These are phyloP conservation scores for Acrocephalus kingi DNA, from an alignment of 2,113 vertebrate genomes.

Conservation along the genomic window DNA sequence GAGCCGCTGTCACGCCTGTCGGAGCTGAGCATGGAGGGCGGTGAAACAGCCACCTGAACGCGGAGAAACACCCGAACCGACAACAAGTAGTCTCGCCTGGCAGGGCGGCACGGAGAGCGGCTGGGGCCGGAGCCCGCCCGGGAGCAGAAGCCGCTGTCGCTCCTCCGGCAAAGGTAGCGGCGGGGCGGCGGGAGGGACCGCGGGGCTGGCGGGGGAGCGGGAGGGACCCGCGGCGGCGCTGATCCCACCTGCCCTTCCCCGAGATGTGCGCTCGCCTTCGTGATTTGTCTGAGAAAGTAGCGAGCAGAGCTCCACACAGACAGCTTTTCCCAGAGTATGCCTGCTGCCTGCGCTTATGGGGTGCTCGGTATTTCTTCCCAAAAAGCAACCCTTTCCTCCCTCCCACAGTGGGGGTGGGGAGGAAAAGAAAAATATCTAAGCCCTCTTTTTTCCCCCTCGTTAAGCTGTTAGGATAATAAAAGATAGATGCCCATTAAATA, in stretches of 20 bases:
- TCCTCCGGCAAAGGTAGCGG: conserved; percentile 64
- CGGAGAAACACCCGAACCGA: background rate
- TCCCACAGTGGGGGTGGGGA: background rate
- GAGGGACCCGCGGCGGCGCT: background rate
- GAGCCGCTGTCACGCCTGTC: background rate
- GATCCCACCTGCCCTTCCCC: background rate
- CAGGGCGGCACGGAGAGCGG: background rate
- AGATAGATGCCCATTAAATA: conserved; percentile 42
- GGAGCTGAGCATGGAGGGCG: conserved; percentile 10
- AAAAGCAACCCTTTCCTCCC: background rate
- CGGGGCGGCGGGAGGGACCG: background rate
- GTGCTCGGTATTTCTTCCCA: background rate
- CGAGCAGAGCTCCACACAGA: background rate
- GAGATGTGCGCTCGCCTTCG: background rate
- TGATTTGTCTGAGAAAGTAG: background rate
- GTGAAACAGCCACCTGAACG: conserved; percentile 54
- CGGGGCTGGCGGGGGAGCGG: background rate
- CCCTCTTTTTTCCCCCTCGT: background rate
- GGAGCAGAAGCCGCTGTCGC: conserved; percentile 7
- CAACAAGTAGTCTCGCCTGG: conserved; percentile 73
- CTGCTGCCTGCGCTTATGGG: background rate
- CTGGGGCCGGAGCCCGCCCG: background rate
- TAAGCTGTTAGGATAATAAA: background rate
- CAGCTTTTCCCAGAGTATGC: conserved; percentile 13
- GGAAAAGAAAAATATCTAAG: background rate